Evolutionary conservation across 2,888 invertebrate genomes (phyloP), one percentile per base, ranked within the genome.

Genomic region (Leucozona laternaria): DNA sequence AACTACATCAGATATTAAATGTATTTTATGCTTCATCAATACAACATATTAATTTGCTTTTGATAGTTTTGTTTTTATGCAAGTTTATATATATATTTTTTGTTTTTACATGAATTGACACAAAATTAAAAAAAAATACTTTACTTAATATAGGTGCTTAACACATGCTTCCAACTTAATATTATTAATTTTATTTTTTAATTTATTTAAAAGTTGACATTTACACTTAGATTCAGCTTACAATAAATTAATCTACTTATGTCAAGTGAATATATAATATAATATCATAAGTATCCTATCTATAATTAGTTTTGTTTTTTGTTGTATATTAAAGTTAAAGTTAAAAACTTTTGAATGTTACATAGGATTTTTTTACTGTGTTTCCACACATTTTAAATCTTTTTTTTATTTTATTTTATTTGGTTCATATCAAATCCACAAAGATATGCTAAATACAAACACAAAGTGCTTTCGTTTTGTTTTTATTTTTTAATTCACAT

Each of bases 221-320:
- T 79, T 88, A 86, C 79, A 81, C 73, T 76, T 84, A 80, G 73
- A 79, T 60, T 80, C 76, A 77, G 57, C 76, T 88, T 82, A 79
- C 40, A 45, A 48, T 66, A 83, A 84, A 86, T 86, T 86, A 86
- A 81, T 82, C 86, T 86, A 86, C 86, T 86, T 86, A 86, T 43
- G 57, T 71, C 70, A 81, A 86, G 55, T 64, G 78, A 81, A 86
- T 86, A 86, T 86, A 43, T 40, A 43, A 45, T 25, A 45, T 45
- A 40, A 62, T 81, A 85, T 88, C 86, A 88, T 88, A 88, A 88
- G 83, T 86, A 88, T 76, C 82, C 88, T 88, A 88, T 86, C 88
- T 88, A 87, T 81, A 79, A 83, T 77, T 71, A 79, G 28, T 81
- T 57, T 62, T 68, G 77, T 73, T 72, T 48, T 28, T 28, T 28